Evolutionary conservation across 2,888 invertebrate genomes (phyloP).

Genomic region (Heliconius erato): DNA sequence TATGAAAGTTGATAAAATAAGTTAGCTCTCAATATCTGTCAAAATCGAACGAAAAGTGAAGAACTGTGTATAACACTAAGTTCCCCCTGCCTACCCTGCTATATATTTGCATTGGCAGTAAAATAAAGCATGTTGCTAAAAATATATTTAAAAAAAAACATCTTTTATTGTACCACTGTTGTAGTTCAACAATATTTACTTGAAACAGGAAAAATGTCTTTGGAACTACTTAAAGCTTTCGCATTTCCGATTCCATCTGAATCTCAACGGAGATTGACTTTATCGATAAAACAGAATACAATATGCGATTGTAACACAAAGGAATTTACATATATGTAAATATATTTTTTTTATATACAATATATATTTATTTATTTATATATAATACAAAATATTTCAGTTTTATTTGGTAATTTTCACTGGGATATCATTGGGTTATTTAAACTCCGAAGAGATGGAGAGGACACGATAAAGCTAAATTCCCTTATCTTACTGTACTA

Average conservation of each 20-base stretch:
- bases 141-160: neutral
- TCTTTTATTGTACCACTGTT: neutral
- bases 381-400: neutral
- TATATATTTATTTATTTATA: too few relatives aligned
- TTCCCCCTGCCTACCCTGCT: too few relatives aligned
- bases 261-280: constrained; percentile 1
- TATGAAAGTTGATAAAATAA: too few relatives aligned
- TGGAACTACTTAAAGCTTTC: constrained; percentile 23
- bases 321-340: constrained; percentile 18
- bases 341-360: too few relatives aligned
- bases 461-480: too few relatives aligned
- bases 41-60: too few relatives aligned
- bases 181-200: constrained; percentile 5
- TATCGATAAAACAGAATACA: constrained; percentile 20
- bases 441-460: too few relatives aligned
- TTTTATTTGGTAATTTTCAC: neutral
- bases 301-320: neutral
- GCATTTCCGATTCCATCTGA: constrained; percentile 10
- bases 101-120: too few relatives aligned
- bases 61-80: too few relatives aligned
- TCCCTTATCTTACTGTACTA: too few relatives aligned
- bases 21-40: too few relatives aligned
- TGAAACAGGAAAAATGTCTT: constrained; percentile 10
- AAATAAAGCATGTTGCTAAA: neutral
- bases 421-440: too few relatives aligned